These are phyloP conservation scores for Leistus spinibarbis DNA, from an alignment of 2,888 invertebrate species.

Conservation along the genomic window DNA sequence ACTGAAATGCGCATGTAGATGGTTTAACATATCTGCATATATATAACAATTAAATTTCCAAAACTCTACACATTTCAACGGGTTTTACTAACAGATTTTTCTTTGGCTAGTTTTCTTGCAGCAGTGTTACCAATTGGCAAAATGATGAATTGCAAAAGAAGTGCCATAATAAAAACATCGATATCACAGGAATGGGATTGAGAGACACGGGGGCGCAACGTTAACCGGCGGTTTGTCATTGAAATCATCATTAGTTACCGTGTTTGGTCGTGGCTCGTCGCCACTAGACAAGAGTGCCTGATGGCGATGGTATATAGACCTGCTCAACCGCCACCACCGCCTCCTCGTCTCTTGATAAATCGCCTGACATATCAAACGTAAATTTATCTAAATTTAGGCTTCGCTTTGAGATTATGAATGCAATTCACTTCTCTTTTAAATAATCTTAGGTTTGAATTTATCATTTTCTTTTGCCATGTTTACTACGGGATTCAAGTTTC, in stretches of 20 bases:
- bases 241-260: slow-evolving; percentile 41
- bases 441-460: slow-evolving; percentile 27
- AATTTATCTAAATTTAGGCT: slow-evolving; percentile 39
- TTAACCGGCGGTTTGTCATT: slow-evolving; percentile 28
- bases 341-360: slow-evolving; percentile 29
- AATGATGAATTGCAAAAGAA: slow-evolving; percentile 36
- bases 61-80: too few species aligned
- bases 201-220: not conserved
- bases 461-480: slow-evolving; percentile 30
- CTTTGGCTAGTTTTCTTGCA: not conserved
- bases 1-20: too few species aligned
- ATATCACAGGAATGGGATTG: slow-evolving; percentile 12
- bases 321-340: not conserved
- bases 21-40: too few species aligned
- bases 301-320: not conserved
- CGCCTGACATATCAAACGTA: slow-evolving; percentile 39
- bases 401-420: slow-evolving; percentile 38
- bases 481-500: not conserved
- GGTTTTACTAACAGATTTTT: not conserved
- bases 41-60: too few species aligned
- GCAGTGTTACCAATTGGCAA: slow-evolving; percentile 18
- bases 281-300: slow-evolving; percentile 14
- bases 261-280: slow-evolving; percentile 19
- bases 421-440: slow-evolving; percentile 39
- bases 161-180: slow-evolving; percentile 32